phyloP scores from a whole-genome alignment of 2,797 vertebrate species.

The Serranus cabrilla region DNA sequence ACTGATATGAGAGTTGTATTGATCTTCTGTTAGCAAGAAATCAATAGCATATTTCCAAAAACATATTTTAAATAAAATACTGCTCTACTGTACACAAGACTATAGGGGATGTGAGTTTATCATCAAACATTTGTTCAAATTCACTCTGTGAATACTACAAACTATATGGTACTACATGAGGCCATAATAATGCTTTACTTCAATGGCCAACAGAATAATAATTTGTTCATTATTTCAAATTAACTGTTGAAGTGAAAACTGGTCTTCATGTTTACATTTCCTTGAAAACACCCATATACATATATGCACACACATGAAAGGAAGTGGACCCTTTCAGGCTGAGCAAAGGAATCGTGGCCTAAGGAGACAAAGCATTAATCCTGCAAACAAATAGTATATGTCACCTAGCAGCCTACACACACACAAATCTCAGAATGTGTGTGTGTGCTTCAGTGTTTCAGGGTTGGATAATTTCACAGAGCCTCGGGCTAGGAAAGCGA shows the following conservation, averaged over 20 bases:
- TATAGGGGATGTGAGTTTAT: too few relatives aligned
- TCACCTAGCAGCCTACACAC: constrained; percentile 15
- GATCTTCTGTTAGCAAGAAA: too few relatives aligned
- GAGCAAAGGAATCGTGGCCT: constrained; percentile 21
- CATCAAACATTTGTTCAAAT: background rate
- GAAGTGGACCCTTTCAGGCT: constrained; percentile 12
- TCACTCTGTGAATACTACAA: background rate
- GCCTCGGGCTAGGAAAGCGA: constrained; percentile 20
- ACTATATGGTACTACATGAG: background rate
- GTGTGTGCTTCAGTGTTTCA: constrained; percentile 22
- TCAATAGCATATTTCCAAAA: too few relatives aligned
- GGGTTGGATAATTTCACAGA: constrained; percentile 45
- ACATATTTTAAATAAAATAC: too few relatives aligned
- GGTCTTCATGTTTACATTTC: background rate
- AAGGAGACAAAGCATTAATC: constrained; percentile 36
- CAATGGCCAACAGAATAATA: background rate
- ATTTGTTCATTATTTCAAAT: background rate
- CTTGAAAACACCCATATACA: constrained; percentile 13
- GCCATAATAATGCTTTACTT: background rate
- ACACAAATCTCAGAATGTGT: constrained; percentile 3
- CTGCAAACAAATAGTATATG: constrained; percentile 39
- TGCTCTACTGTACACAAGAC: too few relatives aligned
- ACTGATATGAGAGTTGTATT: too few relatives aligned
- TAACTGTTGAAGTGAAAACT: background rate
- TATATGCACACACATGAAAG: background rate